Evolutionary conservation across 37 sponge, comb jelly and placozoan species (phyloP), one percentile per base, ranked within the genome.

Genomic region (Diacarnus erythraeanus): DNA sequence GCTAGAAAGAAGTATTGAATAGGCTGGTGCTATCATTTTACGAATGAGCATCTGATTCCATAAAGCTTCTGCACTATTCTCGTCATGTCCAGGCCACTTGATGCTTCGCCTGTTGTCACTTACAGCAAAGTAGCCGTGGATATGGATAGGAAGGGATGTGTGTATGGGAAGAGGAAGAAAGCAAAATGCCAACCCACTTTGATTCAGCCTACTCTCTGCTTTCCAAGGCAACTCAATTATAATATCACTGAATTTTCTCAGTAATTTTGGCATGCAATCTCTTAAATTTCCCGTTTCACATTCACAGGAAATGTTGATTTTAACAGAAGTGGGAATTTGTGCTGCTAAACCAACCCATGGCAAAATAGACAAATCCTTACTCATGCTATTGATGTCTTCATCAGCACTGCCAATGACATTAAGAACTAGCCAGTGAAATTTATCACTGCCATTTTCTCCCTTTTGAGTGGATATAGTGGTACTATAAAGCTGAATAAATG

Each of bases 81-180:
- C 80, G 36, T 94, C 95, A 64, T 41, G 47, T 9, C 72, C 33
- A 31, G 95, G 95, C 95, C 95, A 94, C 76, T 90, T 90, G 26
- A 94, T 85, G 69, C 69, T 72, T 21, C 87, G 83, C 22, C 95
- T 39, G 47, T 94, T 87, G 26, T 87, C 85, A 38, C 74, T 57
- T 1, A 91, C 88, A 37, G 86, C 59, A 59, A 94, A 94, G 60
- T 88, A 94, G 59, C 95, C 95, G 79, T 94, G 91, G 21, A 94
- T 57, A 47, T 87, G 74, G 44, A 90, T 88, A 41, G 95, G 95
- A n/a, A 87, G 71, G 15, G 60, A 38, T 68, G 77, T 83, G 12
- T 40, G 65, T 0, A 68, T 71, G 39, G 95, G 83, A 40, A 94
- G 71, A 5, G 95, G 95, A n/a, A 94, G 83, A 78, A 94, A 94